phyloP scores from a whole-genome alignment of 2,797 vertebrate species.

The Neomorphus geoffroyi region DNA sequence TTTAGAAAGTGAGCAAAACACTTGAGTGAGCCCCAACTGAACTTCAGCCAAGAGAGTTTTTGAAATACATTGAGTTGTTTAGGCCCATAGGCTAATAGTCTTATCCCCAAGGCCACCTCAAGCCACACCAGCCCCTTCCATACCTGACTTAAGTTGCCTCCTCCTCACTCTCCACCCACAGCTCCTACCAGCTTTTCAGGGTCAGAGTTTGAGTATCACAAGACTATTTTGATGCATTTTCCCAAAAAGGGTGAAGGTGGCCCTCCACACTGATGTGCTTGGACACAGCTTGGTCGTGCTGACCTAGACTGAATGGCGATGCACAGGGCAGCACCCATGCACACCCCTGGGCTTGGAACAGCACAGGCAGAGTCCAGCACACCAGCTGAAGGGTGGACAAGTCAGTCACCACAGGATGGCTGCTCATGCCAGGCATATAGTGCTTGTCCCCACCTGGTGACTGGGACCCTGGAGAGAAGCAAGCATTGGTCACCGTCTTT shows the following conservation, averaged over 20 bases:
- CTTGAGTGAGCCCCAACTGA: background rate
- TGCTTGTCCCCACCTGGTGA: background rate
- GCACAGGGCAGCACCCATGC: background rate
- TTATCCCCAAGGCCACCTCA: background rate
- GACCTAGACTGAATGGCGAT: background rate
- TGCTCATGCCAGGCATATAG: background rate
- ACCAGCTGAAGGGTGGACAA: background rate
- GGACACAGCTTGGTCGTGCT: fast-evolving
- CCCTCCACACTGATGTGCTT: background rate
- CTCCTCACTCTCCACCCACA: background rate
- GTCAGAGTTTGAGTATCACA: background rate
- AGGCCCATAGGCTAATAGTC: background rate
- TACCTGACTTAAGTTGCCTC: background rate
- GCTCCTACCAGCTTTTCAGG: background rate
- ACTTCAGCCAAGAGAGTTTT: background rate
- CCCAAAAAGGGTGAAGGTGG: background rate
- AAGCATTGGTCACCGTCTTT: background rate
- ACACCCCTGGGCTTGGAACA: background rate
- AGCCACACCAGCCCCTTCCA: background rate
- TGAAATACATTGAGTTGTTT: background rate
- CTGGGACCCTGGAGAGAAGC: background rate
- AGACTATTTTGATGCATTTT: background rate
- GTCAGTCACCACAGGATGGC: background rate
- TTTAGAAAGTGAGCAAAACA: background rate
- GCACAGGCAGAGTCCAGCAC: background rate